Percentiles rank a stretch among this genome's conserved stretches.
phyloP scores from a whole-genome alignment of 2,888 invertebrate species.

The Ennomos erosarius region DNA sequence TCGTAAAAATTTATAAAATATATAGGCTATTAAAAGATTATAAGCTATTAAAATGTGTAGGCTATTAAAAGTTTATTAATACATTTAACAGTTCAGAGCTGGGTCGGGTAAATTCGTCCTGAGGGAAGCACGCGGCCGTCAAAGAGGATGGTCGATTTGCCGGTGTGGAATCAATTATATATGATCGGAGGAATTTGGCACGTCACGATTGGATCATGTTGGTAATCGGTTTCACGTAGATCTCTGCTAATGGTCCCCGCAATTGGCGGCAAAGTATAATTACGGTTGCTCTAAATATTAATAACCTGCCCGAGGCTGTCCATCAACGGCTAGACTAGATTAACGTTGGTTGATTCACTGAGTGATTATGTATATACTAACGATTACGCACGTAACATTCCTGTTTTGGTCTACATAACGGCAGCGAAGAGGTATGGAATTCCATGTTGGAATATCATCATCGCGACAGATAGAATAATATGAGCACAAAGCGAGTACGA shows the following conservation, averaged over 20 bases:
- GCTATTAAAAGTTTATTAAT: conserved; percentile 47
- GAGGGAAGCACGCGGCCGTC: conserved; percentile 37
- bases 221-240: conserved; percentile 29
- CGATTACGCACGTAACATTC: too few species aligned
- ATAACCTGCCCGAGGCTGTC: conserved; percentile 15
- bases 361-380: too few species aligned
- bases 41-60: conserved; percentile 39
- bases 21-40: conserved; percentile 45
- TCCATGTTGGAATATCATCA: neutral
- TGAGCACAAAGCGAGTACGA: conserved; percentile 30
- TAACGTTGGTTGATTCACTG: neutral
- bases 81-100: conserved; percentile 39
- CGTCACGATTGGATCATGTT: conserved; percentile 42
- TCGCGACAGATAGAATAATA: conserved; percentile 10
- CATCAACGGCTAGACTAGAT: conserved; percentile 11
- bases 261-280: conserved; percentile 17
- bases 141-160: conserved; percentile 50
- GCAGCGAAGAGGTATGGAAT: too few species aligned
- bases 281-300: conserved; percentile 26
- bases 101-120: conserved; percentile 46
- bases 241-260: conserved; percentile 17
- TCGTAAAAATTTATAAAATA: conserved; percentile 29
- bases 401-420: neutral
- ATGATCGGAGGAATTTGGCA: conserved; percentile 44
- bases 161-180: conserved; percentile 51